These are phyloP conservation scores for Andrena bicolor DNA, from an alignment of 2,888 invertebrate species.

Conservation along the genomic window DNA sequence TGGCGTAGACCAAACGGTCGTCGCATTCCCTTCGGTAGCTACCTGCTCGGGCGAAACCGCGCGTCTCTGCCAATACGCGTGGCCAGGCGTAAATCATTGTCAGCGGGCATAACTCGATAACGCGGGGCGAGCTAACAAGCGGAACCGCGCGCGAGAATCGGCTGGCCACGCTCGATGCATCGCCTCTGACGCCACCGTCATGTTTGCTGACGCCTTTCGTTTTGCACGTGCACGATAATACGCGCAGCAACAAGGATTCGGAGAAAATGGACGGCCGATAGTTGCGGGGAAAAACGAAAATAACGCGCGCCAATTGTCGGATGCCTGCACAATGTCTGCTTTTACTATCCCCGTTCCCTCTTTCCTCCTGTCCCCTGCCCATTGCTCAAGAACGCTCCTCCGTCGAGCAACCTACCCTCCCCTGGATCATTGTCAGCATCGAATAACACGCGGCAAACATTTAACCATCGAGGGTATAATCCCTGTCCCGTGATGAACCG, in stretches of 20 bases:
- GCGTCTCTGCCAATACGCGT: constrained; percentile 57
- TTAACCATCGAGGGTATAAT: background rate
- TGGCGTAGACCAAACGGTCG: background rate
- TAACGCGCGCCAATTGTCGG: constrained; percentile 6
- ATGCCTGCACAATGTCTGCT: constrained; percentile 9
- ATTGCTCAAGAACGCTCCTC: background rate
- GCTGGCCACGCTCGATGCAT: constrained; percentile 26
- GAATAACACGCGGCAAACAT: background rate
- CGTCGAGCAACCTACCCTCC: background rate
- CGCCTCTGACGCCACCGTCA: constrained; percentile 15
- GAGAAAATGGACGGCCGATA: constrained; percentile 25
- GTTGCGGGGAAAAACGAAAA: constrained; percentile 17
- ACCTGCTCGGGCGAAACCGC: constrained; percentile 33
- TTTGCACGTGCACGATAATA: constrained; percentile 38
- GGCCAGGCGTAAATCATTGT: constrained; percentile 64
- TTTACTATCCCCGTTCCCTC: background rate
- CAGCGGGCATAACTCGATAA: constrained; percentile 50
- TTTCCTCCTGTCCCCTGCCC: background rate
- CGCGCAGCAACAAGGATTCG: constrained; percentile 29
- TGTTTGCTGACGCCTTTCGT: constrained; percentile 36
- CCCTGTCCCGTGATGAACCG: background rate
- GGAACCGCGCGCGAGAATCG: constrained; percentile 40
- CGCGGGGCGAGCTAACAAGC: constrained; percentile 42
- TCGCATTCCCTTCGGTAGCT: constrained; percentile 21
- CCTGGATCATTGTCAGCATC: background rate